Percentiles rank a stretch among this genome's conserved stretches.
Conservation (phyloP, 2,113 vertebrate species). For the Craseonycteris thonglongyai region DNA sequence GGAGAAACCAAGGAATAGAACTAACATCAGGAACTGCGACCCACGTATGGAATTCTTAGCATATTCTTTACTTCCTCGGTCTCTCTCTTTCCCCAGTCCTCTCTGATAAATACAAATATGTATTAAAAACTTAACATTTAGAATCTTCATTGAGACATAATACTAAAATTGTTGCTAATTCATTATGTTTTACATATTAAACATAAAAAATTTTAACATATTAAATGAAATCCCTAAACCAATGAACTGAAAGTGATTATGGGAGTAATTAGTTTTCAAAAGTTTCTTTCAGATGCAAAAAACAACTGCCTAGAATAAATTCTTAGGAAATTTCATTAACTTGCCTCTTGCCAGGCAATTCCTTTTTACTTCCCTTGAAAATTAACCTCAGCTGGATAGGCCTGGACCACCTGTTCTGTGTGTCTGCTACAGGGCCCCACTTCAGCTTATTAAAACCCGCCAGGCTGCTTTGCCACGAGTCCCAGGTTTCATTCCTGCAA, state of each 20-base stretch:
- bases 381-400: background rate
- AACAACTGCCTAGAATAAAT: background rate
- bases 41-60: background rate
- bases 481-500: background rate
- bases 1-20: background rate
- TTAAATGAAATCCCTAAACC: background rate
- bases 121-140: background rate
- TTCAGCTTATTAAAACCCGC: background rate
- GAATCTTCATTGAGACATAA: background rate
- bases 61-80: background rate
- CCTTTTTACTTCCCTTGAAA: background rate
- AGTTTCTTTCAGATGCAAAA: background rate
- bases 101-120: background rate
- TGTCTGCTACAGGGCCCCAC: too few relatives aligned
- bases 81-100: fast-evolving
- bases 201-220: background rate
- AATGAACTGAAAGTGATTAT: background rate
- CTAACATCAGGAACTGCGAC: background rate
- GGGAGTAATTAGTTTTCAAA: background rate
- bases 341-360: background rate
- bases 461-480: background rate
- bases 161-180: background rate
- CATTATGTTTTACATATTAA: background rate
- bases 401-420: background rate
- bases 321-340: conserved; percentile 10